Evolutionary conservation across 2,113 vertebrate species (phyloP).

Genomic region (Caloenas nicobarica): DNA sequence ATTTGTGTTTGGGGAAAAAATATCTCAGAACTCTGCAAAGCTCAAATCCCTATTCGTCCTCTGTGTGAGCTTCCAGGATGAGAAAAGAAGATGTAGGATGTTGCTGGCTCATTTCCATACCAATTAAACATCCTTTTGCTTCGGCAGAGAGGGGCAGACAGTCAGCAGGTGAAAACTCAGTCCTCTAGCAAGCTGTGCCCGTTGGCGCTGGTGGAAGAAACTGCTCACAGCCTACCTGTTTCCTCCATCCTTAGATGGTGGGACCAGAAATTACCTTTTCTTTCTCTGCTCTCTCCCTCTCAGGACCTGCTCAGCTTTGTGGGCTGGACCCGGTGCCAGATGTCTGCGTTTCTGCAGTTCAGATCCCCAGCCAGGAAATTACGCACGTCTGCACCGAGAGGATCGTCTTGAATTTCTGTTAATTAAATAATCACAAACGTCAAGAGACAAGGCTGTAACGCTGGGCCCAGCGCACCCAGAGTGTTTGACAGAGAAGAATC

Average conservation of each 20-base stretch:
- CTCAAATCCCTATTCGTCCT: not conserved
- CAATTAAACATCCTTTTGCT: not conserved
- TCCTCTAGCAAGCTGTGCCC: not conserved
- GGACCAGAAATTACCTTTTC: not conserved
- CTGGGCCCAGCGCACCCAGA: not conserved
- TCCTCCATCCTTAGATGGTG: not conserved
- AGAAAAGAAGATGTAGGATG: not conserved
- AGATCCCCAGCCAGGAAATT: not conserved
- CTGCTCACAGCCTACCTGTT: not conserved
- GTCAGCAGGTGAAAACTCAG: not conserved
- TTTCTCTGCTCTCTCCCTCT: not conserved
- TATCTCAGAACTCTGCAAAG: conserved; percentile 14
- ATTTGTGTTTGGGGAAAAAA: not conserved
- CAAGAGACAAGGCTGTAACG: fast-evolving
- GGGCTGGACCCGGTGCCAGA: not conserved
- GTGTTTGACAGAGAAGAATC: not conserved
- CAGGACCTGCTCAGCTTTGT: not conserved
- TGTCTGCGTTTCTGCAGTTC: not conserved
- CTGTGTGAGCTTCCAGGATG: not conserved
- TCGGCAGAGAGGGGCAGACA: not conserved
- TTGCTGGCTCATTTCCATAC: conserved; percentile 13
- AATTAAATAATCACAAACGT: not conserved
- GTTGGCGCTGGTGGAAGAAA: not conserved
- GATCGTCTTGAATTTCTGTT: not conserved
- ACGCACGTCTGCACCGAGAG: fast-evolving